These are phyloP conservation scores for Lipotes vexillifer DNA, from an alignment of 2,113 vertebrate species.

Conservation along the genomic window DNA sequence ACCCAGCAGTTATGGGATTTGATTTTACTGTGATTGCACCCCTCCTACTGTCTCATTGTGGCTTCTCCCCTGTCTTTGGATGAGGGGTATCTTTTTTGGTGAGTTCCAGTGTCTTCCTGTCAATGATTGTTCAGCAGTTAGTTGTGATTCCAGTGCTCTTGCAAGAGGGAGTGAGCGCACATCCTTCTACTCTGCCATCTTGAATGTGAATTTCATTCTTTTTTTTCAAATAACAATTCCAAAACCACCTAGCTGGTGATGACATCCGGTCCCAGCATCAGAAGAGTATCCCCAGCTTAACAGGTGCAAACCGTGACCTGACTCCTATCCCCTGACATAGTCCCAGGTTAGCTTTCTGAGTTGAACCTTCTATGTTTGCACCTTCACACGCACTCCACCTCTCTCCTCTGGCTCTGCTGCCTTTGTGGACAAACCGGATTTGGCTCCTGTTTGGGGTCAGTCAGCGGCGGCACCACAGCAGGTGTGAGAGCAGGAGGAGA, in stretches of 20 bases:
- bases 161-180: too few species aligned
- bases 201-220: too few species aligned
- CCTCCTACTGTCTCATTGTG: accelerated
- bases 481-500: not conserved
- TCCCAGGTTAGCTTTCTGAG: not conserved
- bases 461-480: too few species aligned
- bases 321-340: not conserved
- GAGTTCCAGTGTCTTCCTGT: too few species aligned
- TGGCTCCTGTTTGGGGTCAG: not conserved
- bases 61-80: too few species aligned
- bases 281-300: not conserved
- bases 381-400: not conserved
- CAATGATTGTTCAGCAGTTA: too few species aligned
- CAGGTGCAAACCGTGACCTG: not conserved
- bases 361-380: not conserved
- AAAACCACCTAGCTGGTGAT: not conserved
- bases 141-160: too few species aligned
- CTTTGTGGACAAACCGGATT: not conserved
- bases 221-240: not conserved
- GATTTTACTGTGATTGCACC: too few species aligned
- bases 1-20: too few species aligned
- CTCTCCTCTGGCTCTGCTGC: not conserved
- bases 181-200: too few species aligned
- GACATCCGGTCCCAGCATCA: not conserved
- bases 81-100: too few species aligned